These are phyloP conservation scores for Varanus salvator DNA, from an alignment of 2,113 vertebrate species.

Conservation along the genomic window DNA sequence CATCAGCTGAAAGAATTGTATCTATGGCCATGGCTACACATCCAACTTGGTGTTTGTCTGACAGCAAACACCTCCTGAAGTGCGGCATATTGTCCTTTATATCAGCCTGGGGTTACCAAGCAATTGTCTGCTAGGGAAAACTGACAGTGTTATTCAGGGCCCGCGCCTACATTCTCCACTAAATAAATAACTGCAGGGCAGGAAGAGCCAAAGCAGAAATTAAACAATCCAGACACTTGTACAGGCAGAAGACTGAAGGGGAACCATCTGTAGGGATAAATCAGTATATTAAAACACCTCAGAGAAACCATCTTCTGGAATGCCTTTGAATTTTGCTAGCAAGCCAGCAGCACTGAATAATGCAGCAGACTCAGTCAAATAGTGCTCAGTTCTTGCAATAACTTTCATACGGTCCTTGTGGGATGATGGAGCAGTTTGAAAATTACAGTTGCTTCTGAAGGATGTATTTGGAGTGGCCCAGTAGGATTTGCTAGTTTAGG, in stretches of 20 bases:
- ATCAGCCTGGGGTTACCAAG: rapidly evolving
- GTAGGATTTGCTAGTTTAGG: too few species aligned
- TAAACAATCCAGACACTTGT: constrained; percentile 10
- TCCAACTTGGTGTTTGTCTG: not conserved
- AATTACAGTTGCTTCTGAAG: not conserved
- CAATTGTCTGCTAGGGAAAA: rapidly evolving
- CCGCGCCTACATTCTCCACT: not conserved
- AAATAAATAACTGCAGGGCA: not conserved
- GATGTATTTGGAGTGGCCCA: not conserved
- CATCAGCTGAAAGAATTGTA: constrained; percentile 3
- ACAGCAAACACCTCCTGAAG: constrained; percentile 1
- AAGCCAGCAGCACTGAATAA: not conserved
- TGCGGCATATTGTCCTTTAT: rapidly evolving
- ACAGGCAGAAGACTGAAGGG: not conserved
- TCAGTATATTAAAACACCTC: not conserved
- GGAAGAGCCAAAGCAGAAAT: not conserved
- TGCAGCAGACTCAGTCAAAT: too few species aligned
- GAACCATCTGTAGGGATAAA: not conserved
- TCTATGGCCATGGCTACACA: not conserved
- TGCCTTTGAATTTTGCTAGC: not conserved
- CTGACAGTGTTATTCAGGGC: not conserved
- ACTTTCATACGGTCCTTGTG: not conserved
- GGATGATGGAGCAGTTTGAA: not conserved
- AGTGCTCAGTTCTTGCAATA: not conserved
- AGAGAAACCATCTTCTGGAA: not conserved